Evolutionary conservation across 2,113 vertebrate genomes (phyloP).

Genomic region (Sturnus vulgaris): DNA sequence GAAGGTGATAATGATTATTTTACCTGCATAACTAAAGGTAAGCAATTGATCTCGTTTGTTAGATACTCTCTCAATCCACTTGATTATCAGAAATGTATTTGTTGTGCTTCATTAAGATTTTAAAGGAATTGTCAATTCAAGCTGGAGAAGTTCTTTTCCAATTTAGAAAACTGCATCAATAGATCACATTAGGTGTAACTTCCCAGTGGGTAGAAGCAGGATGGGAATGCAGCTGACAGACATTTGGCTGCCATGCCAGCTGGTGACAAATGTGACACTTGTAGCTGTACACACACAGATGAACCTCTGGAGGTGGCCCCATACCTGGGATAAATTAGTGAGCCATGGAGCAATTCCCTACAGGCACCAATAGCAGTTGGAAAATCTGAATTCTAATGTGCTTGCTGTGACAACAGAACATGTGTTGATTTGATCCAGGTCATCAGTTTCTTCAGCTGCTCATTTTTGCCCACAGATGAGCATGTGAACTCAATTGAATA

Average conservation of each 20-base stretch:
- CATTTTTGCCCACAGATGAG: not conserved
- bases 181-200: not conserved
- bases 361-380: not conserved
- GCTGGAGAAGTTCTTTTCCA: not conserved
- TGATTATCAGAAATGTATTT: not conserved
- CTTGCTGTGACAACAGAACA: not conserved
- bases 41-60: not conserved
- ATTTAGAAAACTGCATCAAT: not conserved
- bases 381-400: not conserved
- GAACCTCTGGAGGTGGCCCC: not conserved
- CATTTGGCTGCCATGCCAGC: not conserved
- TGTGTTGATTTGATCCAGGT: not conserved
- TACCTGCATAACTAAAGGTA: slow-evolving; percentile 98
- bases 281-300: not conserved
- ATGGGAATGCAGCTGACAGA: not conserved
- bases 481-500: accelerated
- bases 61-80: not conserved
- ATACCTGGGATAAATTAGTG: not conserved
- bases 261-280: not conserved
- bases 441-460: not conserved
- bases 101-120: not conserved
- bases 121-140: not conserved
- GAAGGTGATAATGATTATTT: slow-evolving; percentile 99
- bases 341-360: not conserved
- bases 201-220: not conserved